Conservation (phyloP, 2,113 vertebrate genomes). For the Phyllopteryx taeniolatus region DNA sequence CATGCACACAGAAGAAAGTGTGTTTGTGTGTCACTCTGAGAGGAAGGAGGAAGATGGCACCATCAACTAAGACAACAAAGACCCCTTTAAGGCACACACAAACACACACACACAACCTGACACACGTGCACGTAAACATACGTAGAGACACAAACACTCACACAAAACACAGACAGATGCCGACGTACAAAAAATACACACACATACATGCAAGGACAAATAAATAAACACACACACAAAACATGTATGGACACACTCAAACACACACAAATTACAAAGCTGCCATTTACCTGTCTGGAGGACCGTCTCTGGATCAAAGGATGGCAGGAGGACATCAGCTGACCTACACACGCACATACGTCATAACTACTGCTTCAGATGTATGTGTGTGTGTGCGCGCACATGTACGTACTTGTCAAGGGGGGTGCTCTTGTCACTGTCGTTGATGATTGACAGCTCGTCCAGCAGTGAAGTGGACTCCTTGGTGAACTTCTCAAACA, state of each 20-base stretch:
- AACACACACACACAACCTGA: neutral
- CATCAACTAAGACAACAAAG: constrained; percentile 42
- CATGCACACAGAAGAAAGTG: constrained; percentile 1
- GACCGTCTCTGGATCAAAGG: constrained; percentile 94
- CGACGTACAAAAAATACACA: neutral
- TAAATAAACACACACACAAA: neutral
- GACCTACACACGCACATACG: constrained; percentile 69
- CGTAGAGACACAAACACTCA: neutral
- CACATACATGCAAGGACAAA: constrained; percentile 8
- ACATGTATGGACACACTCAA: neutral
- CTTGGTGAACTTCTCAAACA: constrained; percentile 98
- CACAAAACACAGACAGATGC: no score
- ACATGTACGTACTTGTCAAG: constrained; percentile 78
- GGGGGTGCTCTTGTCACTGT: constrained; percentile 84
- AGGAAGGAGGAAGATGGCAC: constrained; percentile 45
- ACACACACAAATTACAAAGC: neutral
- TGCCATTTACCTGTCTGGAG: constrained; percentile 87
- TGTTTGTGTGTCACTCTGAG: neutral
- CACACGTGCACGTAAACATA: no score
- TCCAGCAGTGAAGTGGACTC: constrained; percentile 94
- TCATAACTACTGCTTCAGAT: no score
- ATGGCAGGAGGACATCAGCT: constrained; percentile 87
- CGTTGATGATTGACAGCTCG: constrained; percentile 93
- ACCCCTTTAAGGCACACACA: constrained; percentile 34
- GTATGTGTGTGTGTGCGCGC: neutral